A percentile compares a stretch with the other conserved stretches of the same genome.
These are phyloP conservation scores for Propithecus perrieri DNA, from an alignment of 2,797 vertebrate genomes.

Conservation along the genomic window DNA sequence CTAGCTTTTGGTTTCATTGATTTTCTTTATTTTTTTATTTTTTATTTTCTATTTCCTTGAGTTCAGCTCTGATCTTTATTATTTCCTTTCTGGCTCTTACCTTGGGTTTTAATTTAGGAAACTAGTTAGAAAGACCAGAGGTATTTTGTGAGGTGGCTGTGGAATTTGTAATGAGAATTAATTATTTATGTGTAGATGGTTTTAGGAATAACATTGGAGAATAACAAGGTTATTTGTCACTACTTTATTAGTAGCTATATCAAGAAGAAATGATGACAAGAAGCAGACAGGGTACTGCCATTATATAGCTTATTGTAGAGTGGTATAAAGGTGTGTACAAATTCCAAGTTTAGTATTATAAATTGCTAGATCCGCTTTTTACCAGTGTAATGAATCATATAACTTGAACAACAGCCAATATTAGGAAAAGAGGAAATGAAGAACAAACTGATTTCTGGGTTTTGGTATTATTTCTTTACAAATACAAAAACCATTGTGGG, in stretches of 20 bases:
- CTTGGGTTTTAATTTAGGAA: neutral
- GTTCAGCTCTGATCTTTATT: neutral
- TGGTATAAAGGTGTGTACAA: neutral
- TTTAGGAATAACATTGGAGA: neutral
- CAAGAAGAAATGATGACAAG: neutral
- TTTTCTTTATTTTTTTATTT: too few relatives aligned
- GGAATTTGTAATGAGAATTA: neutral
- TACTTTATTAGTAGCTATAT: neutral
- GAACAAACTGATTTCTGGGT: neutral
- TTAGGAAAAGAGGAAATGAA: neutral
- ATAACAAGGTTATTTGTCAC: neutral
- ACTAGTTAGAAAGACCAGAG: neutral
- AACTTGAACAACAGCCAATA: neutral
- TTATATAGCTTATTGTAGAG: neutral
- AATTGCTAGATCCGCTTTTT: neutral
- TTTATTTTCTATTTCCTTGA: too few relatives aligned
- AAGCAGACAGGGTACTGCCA: neutral
- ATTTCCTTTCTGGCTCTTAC: neutral
- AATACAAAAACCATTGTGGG: neutral
- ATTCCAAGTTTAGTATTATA: neutral
- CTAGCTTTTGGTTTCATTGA: too few relatives aligned
- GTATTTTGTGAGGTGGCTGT: neutral
- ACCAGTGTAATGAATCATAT: neutral
- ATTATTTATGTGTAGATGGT: neutral
- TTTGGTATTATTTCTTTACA: conserved; percentile 7